These are phyloP conservation scores for Pteromalus puparum DNA, from an alignment of 1,140 invertebrate genomes.

Conservation along the genomic window DNA sequence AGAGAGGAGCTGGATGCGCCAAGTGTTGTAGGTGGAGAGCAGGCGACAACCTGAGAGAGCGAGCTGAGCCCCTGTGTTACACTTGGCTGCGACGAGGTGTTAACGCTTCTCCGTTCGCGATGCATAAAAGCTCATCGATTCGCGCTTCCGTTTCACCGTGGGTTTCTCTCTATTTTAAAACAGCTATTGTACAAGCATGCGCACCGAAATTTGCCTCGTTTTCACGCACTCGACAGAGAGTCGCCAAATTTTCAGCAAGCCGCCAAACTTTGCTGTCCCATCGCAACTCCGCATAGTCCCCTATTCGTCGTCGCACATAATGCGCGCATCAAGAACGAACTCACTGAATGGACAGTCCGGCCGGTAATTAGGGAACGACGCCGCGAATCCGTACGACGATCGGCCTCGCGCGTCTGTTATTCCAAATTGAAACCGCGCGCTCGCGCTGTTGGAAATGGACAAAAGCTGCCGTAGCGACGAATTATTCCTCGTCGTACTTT, in stretches of 20 bases:
- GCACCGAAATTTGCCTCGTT: background rate
- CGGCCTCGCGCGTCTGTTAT: background rate
- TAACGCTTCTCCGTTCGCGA: background rate
- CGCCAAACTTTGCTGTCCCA: background rate
- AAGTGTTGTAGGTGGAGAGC: background rate
- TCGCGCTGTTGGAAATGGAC: background rate
- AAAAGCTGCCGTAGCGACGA: background rate
- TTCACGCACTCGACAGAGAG: background rate
- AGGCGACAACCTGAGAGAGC: background rate
- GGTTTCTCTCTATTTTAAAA: background rate
- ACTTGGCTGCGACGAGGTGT: background rate
- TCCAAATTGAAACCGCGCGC: background rate
- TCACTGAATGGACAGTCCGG: slow-evolving; percentile 1
- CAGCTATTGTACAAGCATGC: too few relatives aligned
- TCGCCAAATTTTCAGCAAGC: background rate
- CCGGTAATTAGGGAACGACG: slow-evolving; percentile 22
- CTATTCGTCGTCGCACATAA: background rate
- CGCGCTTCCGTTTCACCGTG: too few relatives aligned
- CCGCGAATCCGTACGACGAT: background rate
- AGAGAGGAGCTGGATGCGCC: slow-evolving; percentile 12
- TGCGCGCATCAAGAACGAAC: background rate
- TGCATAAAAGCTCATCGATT: background rate
- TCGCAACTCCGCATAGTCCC: background rate
- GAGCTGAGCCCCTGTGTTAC: background rate
- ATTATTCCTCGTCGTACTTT: background rate